These are phyloP conservation scores for Nematolebias whitei DNA, from an alignment of 2,113 vertebrate species.

Conservation along the genomic window DNA sequence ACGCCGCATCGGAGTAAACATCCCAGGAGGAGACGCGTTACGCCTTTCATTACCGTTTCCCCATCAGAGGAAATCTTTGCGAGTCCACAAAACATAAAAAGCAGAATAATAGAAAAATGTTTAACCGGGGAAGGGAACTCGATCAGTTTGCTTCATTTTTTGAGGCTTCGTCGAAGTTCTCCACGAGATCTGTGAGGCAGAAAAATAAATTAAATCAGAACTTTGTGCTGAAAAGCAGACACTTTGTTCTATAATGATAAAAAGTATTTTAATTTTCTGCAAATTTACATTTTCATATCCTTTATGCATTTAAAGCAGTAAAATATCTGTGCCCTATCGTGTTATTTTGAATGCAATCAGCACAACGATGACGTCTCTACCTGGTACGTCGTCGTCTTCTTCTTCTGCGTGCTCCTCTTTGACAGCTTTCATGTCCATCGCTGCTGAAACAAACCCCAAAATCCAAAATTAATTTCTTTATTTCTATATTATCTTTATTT, in stretches of 20 bases:
- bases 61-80: conserved; percentile 54
- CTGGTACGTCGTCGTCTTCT: conserved; percentile 98
- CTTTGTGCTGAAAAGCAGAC: not conserved
- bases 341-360: no score
- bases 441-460: conserved; percentile 42
- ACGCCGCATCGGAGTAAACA: conserved; percentile 14
- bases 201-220: not conserved
- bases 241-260: not conserved
- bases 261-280: no score
- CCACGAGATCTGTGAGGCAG: conserved; percentile 91
- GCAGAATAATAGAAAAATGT: conserved; percentile 25
- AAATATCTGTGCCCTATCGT: no score
- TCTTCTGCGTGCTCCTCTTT: conserved; percentile 96
- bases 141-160: conserved; percentile 98
- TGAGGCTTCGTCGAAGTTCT: conserved; percentile 99
- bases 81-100: conserved; percentile 50
- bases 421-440: conserved; percentile 91
- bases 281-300: no score
- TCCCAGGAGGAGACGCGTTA: conserved; percentile 42
- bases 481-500: not conserved
- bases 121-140: conserved; percentile 15
- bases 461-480: not conserved
- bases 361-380: no score
- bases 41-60: conserved; percentile 54
- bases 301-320: no score